Percentiles rank a stretch among this genome's conserved stretches.
phyloP scores from a whole-genome alignment of 2,888 invertebrate species.

The Tillus elongatus region DNA sequence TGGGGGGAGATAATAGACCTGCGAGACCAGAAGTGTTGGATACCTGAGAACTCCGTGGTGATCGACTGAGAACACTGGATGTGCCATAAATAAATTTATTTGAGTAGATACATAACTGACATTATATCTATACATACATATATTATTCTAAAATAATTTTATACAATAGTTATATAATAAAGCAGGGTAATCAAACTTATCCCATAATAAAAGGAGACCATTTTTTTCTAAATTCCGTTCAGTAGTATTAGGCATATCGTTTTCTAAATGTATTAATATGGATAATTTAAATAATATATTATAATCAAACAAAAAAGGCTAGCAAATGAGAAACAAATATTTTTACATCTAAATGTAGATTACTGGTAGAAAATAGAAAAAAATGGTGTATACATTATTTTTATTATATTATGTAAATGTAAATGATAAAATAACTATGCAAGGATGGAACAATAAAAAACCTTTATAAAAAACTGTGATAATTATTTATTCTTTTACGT shows the following conservation, averaged over 20 bases:
- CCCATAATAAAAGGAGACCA: no score
- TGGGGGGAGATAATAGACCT: conserved; percentile 53
- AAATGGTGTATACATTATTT: no score
- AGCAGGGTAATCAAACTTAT: no score
- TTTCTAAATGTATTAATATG: background rate
- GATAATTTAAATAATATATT: no score
- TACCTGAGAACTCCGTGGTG: conserved; percentile 45
- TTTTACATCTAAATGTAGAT: background rate
- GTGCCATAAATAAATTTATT: conserved; percentile 34
- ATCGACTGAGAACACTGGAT: conserved; percentile 31
- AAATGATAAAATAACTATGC: background rate
- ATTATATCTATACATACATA: conserved; percentile 18
- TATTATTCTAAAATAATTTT: background rate
- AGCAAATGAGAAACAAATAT: background rate
- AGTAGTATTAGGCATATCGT: no score
- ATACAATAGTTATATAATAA: background rate
- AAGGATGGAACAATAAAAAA: no score
- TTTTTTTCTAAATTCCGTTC: no score
- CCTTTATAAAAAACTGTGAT: no score
- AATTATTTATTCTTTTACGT: no score
- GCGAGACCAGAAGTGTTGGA: conserved; percentile 48
- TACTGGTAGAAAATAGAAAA: background rate
- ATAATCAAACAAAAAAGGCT: no score
- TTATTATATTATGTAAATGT: no score
- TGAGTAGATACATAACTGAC: conserved; percentile 31